These are phyloP conservation scores for Actinostola sp. DNA, from an alignment of 92 coral and sea anemone genomes.

Conservation along the genomic window DNA sequence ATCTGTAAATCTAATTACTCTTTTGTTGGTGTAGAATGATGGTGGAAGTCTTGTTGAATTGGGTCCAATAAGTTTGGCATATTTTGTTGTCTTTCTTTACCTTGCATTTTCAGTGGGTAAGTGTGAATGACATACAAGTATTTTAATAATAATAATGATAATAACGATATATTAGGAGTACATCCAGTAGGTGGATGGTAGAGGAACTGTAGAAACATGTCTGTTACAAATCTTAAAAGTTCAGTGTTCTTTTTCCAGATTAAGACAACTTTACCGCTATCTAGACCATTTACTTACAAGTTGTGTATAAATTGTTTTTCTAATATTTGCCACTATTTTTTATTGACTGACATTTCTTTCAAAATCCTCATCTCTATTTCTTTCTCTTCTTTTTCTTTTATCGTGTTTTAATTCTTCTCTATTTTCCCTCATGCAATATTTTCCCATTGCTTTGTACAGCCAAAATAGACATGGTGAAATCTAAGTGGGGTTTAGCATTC, in stretches of 20 bases:
- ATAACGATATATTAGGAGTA: not conserved
- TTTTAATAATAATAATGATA: not conserved
- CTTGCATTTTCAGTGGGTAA: conserved; percentile 97
- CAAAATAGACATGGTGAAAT: conserved; percentile 98
- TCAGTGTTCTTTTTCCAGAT: not conserved
- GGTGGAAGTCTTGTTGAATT: conserved; percentile 83
- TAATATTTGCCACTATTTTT: no score
- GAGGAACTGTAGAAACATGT: no score
- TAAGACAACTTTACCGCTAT: no score
- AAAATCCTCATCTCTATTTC: no score
- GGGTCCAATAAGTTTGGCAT: conserved; percentile 89
- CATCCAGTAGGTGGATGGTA: no score
- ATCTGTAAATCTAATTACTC: not conserved
- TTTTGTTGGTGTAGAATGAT: conserved; percentile 57
- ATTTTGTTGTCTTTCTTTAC: conserved; percentile 94
- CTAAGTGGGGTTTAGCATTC: conserved; percentile 93
- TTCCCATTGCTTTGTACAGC: conserved; percentile 45
- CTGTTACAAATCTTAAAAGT: no score
- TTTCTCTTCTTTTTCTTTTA: conserved; percentile 5
- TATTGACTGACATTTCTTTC: no score
- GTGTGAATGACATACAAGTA: not conserved
- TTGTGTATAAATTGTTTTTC: no score
- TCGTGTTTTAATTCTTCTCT: not conserved
- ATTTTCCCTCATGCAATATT: not conserved
- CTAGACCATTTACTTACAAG: no score